Percentiles rank a stretch among this genome's conserved stretches.
Conservation (phyloP, 1,140 invertebrate genomes). For the Cotesia chilonis region DNA sequence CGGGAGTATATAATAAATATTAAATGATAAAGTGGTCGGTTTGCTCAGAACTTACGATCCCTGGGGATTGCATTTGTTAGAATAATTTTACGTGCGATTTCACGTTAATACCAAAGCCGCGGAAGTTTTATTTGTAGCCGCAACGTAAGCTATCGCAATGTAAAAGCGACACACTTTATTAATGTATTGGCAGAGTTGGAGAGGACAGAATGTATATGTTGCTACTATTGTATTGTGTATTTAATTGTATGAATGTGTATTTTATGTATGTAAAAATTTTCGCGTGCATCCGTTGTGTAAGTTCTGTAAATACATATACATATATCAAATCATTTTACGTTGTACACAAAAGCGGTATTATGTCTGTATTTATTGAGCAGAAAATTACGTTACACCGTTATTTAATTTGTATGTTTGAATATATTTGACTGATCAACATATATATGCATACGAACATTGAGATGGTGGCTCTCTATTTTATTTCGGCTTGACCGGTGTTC, state of each 20-base stretch:
- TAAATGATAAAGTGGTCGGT: constrained; percentile 13
- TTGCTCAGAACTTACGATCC: constrained; percentile 27
- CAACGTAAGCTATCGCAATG: constrained; percentile 27
- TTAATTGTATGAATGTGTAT: neutral
- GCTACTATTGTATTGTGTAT: neutral
- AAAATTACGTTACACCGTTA: neutral
- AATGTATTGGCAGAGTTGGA: constrained; percentile 13
- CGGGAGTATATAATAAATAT: constrained; percentile 15
- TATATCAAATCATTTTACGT: constrained; percentile 11
- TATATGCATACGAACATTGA: neutral
- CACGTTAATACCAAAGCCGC: constrained; percentile 25
- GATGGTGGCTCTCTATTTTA: constrained; percentile 29
- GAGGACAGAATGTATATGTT: neutral
- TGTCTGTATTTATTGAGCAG: constrained; percentile 23
- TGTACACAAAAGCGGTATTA: neutral
- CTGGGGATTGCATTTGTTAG: constrained; percentile 28
- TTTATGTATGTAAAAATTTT: too few species aligned
- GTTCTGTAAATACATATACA: neutral
- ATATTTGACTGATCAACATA: constrained; percentile 4
- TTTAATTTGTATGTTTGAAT: neutral
- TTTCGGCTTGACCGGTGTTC: constrained; percentile 32
- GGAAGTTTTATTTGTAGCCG: constrained; percentile 36
- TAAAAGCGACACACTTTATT: constrained; percentile 27
- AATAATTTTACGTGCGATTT: constrained; percentile 33
- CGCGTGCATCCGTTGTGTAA: too few species aligned